A percentile compares a stretch with the other conserved stretches of the same genome.
Conservation (phyloP, 2,113 vertebrate genomes). For the Leucoraja erinaceus region DNA sequence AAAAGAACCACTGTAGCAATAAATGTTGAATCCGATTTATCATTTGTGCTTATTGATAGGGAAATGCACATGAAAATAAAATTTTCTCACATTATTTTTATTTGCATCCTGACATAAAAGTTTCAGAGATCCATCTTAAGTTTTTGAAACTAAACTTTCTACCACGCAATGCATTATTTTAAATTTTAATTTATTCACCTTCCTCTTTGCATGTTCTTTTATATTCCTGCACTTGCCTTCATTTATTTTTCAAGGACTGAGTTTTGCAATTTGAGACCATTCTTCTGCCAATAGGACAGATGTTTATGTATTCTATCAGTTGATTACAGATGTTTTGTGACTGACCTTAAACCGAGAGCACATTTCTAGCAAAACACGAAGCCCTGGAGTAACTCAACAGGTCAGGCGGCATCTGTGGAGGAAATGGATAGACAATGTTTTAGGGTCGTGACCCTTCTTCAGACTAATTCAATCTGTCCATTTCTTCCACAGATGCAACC, state of each 20-base stretch:
- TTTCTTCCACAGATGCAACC: too few species aligned
- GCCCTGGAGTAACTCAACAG: too few species aligned
- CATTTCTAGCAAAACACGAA: neutral
- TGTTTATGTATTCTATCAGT: neutral
- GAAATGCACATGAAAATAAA: neutral
- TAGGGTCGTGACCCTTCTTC: too few species aligned
- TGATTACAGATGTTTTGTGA: neutral
- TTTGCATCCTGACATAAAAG: neutral
- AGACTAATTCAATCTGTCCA: too few species aligned
- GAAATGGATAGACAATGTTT: too few species aligned
- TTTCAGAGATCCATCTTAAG: neutral
- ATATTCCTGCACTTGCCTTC: neutral
- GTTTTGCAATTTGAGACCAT: neutral
- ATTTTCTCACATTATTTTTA: neutral
- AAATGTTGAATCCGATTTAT: neutral
- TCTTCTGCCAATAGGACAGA: neutral
- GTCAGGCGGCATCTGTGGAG: too few species aligned
- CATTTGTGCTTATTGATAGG: neutral
- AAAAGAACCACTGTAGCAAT: neutral
- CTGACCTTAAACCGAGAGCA: neutral
- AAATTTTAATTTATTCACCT: neutral
- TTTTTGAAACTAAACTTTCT: neutral
- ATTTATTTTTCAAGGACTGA: neutral
- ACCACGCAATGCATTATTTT: neutral
- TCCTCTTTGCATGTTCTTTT: neutral